Evolutionary conservation across 1,140 invertebrate genomes (phyloP).

Genomic region (Platyscapa corneri): DNA sequence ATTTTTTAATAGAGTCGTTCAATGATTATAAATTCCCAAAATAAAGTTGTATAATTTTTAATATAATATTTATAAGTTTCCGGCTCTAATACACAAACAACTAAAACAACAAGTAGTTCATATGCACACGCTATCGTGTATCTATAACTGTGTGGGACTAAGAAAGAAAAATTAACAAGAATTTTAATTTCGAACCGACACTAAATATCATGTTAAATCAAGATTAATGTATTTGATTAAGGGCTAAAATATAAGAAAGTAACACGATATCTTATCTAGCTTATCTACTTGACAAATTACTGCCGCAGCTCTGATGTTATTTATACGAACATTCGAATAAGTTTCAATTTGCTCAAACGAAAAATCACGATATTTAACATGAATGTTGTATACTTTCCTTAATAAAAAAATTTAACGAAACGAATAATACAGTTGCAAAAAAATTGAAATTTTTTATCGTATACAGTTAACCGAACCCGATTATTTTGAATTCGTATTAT

Average conservation of each 20-base stretch:
- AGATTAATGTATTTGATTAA: conserved; percentile 20
- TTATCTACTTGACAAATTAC: conserved; percentile 2
- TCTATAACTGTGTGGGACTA: too few species aligned
- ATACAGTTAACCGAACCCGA: not conserved
- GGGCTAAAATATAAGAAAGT: conserved; percentile 11
- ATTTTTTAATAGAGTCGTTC: too few species aligned
- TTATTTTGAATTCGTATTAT: not conserved
- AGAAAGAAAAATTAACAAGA: not conserved
- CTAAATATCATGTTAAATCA: not conserved
- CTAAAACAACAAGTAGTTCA: too few species aligned
- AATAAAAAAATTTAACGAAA: not conserved
- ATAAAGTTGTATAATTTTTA: too few species aligned
- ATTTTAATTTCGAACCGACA: not conserved
- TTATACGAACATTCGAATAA: not conserved
- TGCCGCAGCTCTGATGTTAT: not conserved
- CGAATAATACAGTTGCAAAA: not conserved
- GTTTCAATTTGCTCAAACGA: not conserved
- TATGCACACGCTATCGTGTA: too few species aligned
- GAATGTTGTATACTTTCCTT: too few species aligned
- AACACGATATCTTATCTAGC: not conserved
- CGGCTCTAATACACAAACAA: too few species aligned
- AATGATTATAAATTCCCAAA: too few species aligned
- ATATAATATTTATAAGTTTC: too few species aligned
- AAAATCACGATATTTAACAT: not conserved
- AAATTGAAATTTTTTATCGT: not conserved